These are phyloP conservation scores for Leptatherina wallacei DNA, from an alignment of 2,797 vertebrate species.

Conservation along the genomic window DNA sequence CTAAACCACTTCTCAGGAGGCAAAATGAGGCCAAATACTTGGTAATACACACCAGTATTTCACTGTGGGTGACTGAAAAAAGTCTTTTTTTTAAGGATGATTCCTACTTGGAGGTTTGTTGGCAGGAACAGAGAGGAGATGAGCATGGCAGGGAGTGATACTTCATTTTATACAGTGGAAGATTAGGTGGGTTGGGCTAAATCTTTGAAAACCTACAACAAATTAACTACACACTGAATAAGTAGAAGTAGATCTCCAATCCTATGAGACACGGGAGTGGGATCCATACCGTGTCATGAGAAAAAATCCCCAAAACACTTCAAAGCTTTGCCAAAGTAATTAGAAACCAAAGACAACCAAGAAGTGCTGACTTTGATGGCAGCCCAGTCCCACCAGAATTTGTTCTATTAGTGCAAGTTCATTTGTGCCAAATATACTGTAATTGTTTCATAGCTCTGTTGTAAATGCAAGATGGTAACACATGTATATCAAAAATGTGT, in stretches of 20 bases:
- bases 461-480: not conserved
- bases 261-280: not conserved
- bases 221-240: constrained; percentile 1
- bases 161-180: not conserved
- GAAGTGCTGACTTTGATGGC: not conserved
- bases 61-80: constrained; percentile 7
- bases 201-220: not conserved
- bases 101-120: not conserved
- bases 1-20: constrained; percentile 5
- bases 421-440: not conserved
- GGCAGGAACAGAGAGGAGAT: not conserved
- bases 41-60: not conserved
- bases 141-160: not conserved
- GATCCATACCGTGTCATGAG: not conserved
- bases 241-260: not conserved
- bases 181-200: not conserved
- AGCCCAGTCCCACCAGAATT: not conserved
- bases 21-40: not conserved
- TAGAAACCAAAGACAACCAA: not conserved
- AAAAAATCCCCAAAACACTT: not conserved
- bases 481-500: not conserved
- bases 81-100: not conserved
- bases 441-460: too few relatives aligned
- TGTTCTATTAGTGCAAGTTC: not conserved
- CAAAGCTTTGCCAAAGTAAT: not conserved